Evolutionary conservation across 23 tunicate species (phyloP).

Genomic region (Styela plicata): DNA sequence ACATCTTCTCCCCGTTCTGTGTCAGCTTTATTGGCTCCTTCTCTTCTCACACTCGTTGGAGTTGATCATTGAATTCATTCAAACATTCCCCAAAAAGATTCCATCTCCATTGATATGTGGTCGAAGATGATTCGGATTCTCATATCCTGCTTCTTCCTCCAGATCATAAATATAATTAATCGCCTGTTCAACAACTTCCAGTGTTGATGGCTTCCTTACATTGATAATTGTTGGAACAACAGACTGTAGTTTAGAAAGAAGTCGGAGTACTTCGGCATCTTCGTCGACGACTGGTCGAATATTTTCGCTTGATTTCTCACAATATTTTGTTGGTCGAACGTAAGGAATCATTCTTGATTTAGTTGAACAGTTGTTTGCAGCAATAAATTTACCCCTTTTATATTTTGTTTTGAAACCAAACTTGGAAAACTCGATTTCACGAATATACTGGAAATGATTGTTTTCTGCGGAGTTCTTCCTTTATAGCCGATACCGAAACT

Average conservation of each 20-base stretch:
- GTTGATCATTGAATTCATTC: too few relatives aligned
- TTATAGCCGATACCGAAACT: too few relatives aligned
- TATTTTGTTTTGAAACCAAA: too few relatives aligned
- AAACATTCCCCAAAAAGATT: too few relatives aligned
- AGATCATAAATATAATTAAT: slow-evolving; percentile 21
- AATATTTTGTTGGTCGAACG: neutral
- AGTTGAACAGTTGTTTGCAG: neutral
- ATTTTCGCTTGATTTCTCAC: neutral
- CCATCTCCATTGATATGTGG: too few relatives aligned
- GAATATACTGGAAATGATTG: too few relatives aligned
- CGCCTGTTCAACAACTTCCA: slow-evolving; percentile 15
- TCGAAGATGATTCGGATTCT: neutral
- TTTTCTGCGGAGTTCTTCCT: too few relatives aligned
- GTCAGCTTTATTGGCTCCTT: too few relatives aligned
- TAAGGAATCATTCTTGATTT: slow-evolving; percentile 12
- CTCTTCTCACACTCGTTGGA: too few relatives aligned
- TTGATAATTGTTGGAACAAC: neutral
- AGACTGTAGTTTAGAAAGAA: slow-evolving; percentile 7
- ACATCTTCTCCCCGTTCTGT: too few relatives aligned
- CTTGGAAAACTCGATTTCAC: too few relatives aligned
- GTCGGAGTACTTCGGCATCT: slow-evolving; percentile 12
- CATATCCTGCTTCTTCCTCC: slow-evolving; percentile 18
- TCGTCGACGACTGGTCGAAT: neutral
- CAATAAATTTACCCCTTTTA: slow-evolving; percentile 6
- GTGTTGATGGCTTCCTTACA: slow-evolving; percentile 1